Conservation (phyloP, 2,113 vertebrate species). For the Cyanoderma ruficeps region DNA sequence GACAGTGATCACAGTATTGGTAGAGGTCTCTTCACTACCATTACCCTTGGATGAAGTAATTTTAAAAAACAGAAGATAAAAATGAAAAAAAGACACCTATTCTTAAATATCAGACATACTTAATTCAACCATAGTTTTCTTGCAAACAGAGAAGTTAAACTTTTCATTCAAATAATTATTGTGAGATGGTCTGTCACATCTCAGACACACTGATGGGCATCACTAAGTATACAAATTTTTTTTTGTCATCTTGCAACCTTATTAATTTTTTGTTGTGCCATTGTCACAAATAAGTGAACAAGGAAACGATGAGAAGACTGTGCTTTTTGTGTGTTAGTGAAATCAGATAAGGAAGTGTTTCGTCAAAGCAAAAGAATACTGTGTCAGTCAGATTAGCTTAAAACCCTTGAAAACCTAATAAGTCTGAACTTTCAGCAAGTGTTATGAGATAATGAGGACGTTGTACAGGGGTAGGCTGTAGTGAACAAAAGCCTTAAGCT, state of each 20-base stretch:
- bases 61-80: not conserved
- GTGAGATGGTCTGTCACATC: not conserved
- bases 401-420: not conserved
- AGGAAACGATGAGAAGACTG: not conserved
- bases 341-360: not conserved
- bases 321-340: not conserved
- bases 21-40: not conserved
- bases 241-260: not conserved
- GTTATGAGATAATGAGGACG: not conserved
- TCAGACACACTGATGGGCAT: not conserved
- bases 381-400: not conserved
- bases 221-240: not conserved
- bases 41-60: not conserved
- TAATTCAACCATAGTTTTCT: not conserved
- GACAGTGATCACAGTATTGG: not conserved
- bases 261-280: fast-evolving
- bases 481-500: not conserved
- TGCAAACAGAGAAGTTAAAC: not conserved
- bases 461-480: not conserved
- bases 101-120: not conserved
- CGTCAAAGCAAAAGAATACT: not conserved
- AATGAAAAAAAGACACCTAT: not conserved
- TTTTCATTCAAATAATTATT: not conserved
- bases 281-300: not conserved
- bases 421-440: not conserved